Evolutionary conservation across 2,797 vertebrate species (phyloP).

Genomic region (Cephalopachus bancanus): DNA sequence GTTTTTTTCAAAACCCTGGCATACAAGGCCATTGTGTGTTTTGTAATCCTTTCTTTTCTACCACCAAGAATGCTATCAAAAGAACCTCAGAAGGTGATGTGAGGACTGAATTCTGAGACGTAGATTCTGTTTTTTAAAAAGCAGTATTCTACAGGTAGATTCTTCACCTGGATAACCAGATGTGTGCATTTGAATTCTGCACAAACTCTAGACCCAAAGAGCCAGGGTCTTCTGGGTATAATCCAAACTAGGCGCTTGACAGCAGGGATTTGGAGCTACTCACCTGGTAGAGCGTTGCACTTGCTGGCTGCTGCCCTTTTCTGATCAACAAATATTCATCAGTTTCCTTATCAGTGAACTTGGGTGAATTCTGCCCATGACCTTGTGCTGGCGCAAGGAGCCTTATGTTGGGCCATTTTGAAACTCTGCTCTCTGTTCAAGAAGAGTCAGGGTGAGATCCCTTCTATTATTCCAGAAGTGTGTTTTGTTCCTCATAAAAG

Average conservation of each 20-base stretch:
- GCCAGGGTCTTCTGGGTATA: not conserved
- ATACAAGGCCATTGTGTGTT: not conserved
- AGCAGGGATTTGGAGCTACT: not conserved
- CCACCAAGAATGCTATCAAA: not conserved
- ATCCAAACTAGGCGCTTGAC: not conserved
- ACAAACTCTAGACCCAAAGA: not conserved
- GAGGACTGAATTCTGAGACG: not conserved
- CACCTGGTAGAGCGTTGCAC: not conserved
- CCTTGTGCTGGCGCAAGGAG: not conserved
- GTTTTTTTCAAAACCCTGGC: not conserved
- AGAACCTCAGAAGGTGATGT: not conserved
- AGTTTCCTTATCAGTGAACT: not conserved
- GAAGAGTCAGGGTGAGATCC: conserved; percentile 11
- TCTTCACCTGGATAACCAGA: not conserved
- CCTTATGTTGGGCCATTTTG: not conserved
- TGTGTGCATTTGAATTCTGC: not conserved
- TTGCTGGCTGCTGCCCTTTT: not conserved
- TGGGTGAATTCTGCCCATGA: not conserved
- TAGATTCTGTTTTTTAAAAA: not conserved
- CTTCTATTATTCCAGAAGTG: conserved; percentile 59
- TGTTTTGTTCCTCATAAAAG: conserved; percentile 68
- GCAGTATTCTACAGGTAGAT: not conserved
- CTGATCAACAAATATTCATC: not conserved
- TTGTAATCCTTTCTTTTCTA: not conserved
- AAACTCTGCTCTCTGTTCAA: not conserved